Conservation (phyloP, 2,113 vertebrate genomes). For the Dendrocopos noguchii region DNA sequence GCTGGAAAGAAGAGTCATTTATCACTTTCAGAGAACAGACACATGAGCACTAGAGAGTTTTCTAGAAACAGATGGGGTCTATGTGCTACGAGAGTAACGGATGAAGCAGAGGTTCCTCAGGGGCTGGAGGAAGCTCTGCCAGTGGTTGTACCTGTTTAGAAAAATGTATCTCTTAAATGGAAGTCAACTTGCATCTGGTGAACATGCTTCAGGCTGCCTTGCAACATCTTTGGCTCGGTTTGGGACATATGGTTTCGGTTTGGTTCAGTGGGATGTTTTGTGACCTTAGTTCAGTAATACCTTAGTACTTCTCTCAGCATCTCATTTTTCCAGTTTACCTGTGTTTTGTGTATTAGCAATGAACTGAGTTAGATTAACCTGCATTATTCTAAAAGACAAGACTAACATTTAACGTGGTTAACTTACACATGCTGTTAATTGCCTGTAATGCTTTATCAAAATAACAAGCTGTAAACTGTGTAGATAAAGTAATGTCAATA, state of each 20-base stretch:
- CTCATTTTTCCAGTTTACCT: background rate
- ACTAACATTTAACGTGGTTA: background rate
- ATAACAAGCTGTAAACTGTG: background rate
- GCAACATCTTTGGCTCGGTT: background rate
- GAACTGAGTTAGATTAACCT: background rate
- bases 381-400: background rate
- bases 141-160: background rate
- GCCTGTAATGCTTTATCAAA: background rate
- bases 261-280: background rate
- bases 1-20: background rate
- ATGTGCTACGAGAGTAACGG: background rate
- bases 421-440: background rate
- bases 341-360: background rate
- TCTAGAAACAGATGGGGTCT: background rate
- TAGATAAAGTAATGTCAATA: background rate
- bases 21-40: background rate
- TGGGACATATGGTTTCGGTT: background rate
- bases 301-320: background rate
- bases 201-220: background rate
- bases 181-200: accelerated
- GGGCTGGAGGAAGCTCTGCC: background rate
- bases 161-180: background rate
- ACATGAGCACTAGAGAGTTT: background rate
- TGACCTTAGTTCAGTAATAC: accelerated
- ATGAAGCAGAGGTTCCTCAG: background rate